phyloP scores from a whole-genome alignment of 2,113 vertebrate species.

The Psittacus erithacus region DNA sequence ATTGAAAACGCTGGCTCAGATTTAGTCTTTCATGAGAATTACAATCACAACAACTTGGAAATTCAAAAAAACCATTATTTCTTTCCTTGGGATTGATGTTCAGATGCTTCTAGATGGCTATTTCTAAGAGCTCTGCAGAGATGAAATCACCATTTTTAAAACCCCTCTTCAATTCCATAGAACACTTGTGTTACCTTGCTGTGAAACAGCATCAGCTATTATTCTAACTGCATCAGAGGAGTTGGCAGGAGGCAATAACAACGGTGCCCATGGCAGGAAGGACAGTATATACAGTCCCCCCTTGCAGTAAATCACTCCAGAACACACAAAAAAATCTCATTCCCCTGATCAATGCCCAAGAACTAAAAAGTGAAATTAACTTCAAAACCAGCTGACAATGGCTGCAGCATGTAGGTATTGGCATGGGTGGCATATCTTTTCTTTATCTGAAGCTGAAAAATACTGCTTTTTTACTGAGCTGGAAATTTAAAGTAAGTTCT shows the following conservation, averaged over 20 bases:
- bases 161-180: neutral
- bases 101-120: neutral
- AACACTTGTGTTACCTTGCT: neutral
- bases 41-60: neutral
- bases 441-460: neutral
- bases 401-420: neutral
- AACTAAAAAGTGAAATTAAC: neutral
- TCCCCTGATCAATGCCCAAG: neutral
- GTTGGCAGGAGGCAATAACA: neutral
- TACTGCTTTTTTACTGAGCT: neutral
- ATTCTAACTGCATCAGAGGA: neutral
- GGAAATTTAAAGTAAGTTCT: neutral
- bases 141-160: neutral
- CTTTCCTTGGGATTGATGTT: neutral
- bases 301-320: neutral
- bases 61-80: neutral
- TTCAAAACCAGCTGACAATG: neutral
- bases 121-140: neutral
- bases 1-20: neutral
- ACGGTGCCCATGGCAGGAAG: fast-evolving
- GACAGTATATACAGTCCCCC: fast-evolving
- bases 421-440: neutral
- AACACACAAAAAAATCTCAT: neutral
- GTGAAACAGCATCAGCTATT: neutral
- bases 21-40: neutral